These are phyloP conservation scores for Rhinella marina DNA, from an alignment of 2,797 vertebrate genomes.

Conservation along the genomic window DNA sequence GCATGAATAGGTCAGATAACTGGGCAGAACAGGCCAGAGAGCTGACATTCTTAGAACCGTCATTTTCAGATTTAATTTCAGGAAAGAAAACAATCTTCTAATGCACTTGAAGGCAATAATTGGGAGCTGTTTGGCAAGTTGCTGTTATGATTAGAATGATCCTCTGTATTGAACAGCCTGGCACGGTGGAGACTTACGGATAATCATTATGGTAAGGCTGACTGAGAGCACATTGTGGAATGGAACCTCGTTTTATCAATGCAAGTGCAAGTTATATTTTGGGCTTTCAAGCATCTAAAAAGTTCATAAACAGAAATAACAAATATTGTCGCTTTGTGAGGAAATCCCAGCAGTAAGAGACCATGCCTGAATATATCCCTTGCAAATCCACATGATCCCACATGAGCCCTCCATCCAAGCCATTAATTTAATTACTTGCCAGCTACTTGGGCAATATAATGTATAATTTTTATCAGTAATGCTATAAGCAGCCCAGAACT, in stretches of 20 bases:
- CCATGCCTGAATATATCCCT: not conserved
- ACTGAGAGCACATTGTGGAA: not conserved
- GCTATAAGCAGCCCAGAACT: not conserved
- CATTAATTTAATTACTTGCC: not conserved
- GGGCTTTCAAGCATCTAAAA: not conserved
- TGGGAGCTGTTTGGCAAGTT: slow-evolving; percentile 32
- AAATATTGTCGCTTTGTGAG: slow-evolving; percentile 7
- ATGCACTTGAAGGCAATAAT: slow-evolving; percentile 48
- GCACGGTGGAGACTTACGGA: slow-evolving; percentile 2
- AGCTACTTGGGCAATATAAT: not conserved
- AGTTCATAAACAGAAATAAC: slow-evolving; percentile 11
- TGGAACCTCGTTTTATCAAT: slow-evolving; percentile 5
- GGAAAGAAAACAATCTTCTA: slow-evolving; percentile 45
- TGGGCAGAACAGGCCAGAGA: slow-evolving; percentile 43
- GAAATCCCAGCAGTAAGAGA: not conserved
- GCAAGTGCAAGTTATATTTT: not conserved
- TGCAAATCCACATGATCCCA: not conserved
- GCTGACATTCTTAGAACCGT: slow-evolving; percentile 50
- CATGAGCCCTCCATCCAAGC: not conserved
- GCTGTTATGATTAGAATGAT: slow-evolving; percentile 25
- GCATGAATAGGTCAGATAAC: slow-evolving; percentile 58
- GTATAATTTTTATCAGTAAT: not conserved
- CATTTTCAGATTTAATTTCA: slow-evolving; percentile 47
- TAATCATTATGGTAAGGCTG: slow-evolving; percentile 25
- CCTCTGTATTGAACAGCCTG: slow-evolving; percentile 2